A percentile compares a stretch with the other conserved stretches of the same genome.
Evolutionary conservation across 2,113 vertebrate genomes (phyloP).

Genomic region (Pachycephala philippinensis): DNA sequence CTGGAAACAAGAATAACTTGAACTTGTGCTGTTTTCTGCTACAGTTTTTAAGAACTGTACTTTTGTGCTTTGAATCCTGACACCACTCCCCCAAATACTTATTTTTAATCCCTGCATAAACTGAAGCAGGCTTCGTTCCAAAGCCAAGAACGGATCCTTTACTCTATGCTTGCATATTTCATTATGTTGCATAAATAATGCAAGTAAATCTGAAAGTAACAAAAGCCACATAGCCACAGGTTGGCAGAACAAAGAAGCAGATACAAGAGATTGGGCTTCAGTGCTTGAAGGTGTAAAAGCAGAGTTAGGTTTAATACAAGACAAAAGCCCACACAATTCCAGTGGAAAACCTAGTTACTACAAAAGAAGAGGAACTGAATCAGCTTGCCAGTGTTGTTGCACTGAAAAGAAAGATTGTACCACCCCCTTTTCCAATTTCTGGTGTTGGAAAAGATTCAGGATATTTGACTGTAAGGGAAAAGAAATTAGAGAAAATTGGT

Average conservation of each 20-base stretch:
- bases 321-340: background rate
- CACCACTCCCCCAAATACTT: background rate
- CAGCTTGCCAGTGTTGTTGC: background rate
- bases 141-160: constrained; percentile 44
- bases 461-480: background rate
- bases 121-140: background rate
- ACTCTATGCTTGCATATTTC: constrained; percentile 64
- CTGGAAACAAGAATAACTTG: background rate
- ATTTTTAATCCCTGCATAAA: constrained; percentile 28
- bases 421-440: background rate
- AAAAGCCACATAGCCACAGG: constrained; percentile 54
- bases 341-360: background rate
- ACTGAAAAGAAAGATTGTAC: background rate
- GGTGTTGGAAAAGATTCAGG: background rate
- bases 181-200: constrained; percentile 66
- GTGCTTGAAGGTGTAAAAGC: constrained; percentile 49
- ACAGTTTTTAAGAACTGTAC: background rate
- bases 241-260: constrained; percentile 38
- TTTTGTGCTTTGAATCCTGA: background rate
- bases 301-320: background rate
- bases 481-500: background rate
- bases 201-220: constrained; percentile 58
- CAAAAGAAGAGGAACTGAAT: background rate
- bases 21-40: background rate
- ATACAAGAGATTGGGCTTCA: constrained; percentile 27